Evolutionary conservation across 1,140 invertebrate species (phyloP).

Genomic region (Bombus confusus): DNA sequence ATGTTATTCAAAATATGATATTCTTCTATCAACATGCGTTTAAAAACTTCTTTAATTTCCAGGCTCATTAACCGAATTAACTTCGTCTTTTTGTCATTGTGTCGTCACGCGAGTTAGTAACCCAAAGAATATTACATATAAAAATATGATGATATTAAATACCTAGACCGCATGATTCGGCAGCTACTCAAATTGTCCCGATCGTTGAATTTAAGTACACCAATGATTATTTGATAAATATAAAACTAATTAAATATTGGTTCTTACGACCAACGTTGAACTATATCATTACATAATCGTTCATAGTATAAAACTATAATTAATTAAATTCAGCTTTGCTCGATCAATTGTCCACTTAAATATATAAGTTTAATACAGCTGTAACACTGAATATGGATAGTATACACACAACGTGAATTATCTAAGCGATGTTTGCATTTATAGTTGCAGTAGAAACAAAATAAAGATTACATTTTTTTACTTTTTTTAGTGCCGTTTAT

Average conservation of each 20-base stretch:
- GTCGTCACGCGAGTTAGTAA: background rate
- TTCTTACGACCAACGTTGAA: constrained; percentile 22
- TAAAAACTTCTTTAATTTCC: background rate
- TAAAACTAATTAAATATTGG: too few species aligned
- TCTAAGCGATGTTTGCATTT: background rate
- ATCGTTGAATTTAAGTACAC: constrained; percentile 44
- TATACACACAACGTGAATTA: background rate
- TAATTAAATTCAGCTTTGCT: background rate
- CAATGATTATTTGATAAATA: constrained; percentile 28
- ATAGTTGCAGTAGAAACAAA: background rate
- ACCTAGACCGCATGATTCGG: constrained; percentile 5
- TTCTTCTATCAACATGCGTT: constrained; percentile 56
- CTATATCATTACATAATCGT: background rate
- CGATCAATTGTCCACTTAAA: background rate
- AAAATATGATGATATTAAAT: constrained; percentile 50
- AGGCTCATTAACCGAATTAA: background rate
- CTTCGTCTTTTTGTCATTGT: background rate
- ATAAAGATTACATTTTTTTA: background rate
- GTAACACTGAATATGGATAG: background rate
- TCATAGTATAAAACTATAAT: background rate
- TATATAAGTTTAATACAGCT: background rate
- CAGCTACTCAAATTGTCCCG: constrained; percentile 31
- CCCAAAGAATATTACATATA: constrained; percentile 38
- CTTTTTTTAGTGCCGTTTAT: constrained; percentile 5
- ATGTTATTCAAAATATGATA: constrained; percentile 71